phyloP scores from a whole-genome alignment of 2,797 vertebrate genomes.

The Lagodon rhomboides region DNA sequence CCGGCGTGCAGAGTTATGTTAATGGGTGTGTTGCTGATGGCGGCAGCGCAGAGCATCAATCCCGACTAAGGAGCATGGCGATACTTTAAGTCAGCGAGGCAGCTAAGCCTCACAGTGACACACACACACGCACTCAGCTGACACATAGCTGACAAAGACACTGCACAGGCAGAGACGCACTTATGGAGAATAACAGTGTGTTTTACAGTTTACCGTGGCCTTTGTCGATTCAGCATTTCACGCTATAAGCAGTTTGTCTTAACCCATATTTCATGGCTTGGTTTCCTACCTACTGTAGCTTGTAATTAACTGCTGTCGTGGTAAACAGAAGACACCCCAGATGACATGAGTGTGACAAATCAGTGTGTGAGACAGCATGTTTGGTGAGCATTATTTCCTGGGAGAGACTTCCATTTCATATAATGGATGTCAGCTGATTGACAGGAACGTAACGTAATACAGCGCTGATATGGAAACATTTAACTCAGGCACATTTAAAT shows the following conservation, averaged over 20 bases:
- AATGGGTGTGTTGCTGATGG: conserved; percentile 30
- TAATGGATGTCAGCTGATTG: conserved; percentile 14
- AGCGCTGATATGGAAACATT: background rate
- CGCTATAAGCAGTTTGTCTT: conserved; percentile 4
- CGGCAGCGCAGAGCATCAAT: conserved; percentile 27
- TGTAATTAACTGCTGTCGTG: conserved; percentile 22
- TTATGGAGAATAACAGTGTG: background rate
- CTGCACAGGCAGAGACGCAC: conserved; percentile 3
- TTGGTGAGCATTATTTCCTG: conserved; percentile 1
- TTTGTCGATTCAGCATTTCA: conserved; percentile 15
- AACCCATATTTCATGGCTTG: conserved; percentile 9
- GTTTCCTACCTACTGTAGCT: conserved; percentile 8
- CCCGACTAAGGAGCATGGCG: conserved; percentile 30
- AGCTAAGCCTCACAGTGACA: background rate
- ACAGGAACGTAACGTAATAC: background rate
- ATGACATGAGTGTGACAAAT: conserved; percentile 4
- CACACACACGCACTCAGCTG: conserved; percentile 10
- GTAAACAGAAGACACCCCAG: conserved; percentile 23
- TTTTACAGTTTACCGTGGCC: conserved; percentile 8
- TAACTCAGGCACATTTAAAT: background rate
- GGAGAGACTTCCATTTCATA: background rate
- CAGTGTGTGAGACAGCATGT: background rate
- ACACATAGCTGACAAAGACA: conserved; percentile 23
- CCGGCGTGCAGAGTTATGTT: conserved; percentile 35
- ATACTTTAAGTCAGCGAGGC: conserved; percentile 23